Percentiles rank a stretch among this genome's conserved stretches.
phyloP scores from a whole-genome alignment of 92 coral and sea anemone species.

The Pocillopora meandrina region DNA sequence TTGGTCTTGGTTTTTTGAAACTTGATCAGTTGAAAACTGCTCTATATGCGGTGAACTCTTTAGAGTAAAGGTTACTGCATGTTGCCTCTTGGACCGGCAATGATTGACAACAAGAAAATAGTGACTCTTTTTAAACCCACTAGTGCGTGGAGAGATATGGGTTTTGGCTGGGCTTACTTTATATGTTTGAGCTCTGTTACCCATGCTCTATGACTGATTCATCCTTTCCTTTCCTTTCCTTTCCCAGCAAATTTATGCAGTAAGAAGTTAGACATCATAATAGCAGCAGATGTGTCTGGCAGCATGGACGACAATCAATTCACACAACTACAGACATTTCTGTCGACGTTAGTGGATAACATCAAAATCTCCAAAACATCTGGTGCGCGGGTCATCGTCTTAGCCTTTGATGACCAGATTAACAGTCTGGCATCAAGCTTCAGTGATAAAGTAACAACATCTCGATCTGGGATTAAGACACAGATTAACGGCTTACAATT shows the following conservation, averaged over 20 bases:
- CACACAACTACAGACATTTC: constrained; percentile 31
- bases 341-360: constrained; percentile 5
- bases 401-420: constrained; percentile 31
- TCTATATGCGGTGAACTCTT: too few relatives aligned
- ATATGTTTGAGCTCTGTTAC: too few relatives aligned
- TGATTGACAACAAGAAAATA: too few relatives aligned
- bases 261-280: constrained; percentile 37
- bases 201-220: neutral
- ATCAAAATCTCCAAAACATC: constrained; percentile 24
- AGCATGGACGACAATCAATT: constrained; percentile 17
- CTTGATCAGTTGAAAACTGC: too few relatives aligned
- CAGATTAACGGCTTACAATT: constrained; percentile 22
- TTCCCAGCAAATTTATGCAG: constrained; percentile 25
- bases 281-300: constrained; percentile 56
- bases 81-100: too few relatives aligned
- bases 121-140: too few relatives aligned
- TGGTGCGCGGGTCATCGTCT: constrained; percentile 42
- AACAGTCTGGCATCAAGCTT: constrained; percentile 20
- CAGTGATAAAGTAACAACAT: neutral
- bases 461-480: constrained; percentile 21
- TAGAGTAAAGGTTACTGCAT: too few relatives aligned
- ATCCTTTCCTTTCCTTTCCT: neutral
- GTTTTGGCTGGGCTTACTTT: too few relatives aligned
- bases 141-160: too few relatives aligned
- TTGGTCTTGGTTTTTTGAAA: too few relatives aligned